A percentile compares a stretch with the other conserved stretches of the same genome.
phyloP scores from a whole-genome alignment of 1,140 invertebrate genomes.

The Calliphora vicina region DNA sequence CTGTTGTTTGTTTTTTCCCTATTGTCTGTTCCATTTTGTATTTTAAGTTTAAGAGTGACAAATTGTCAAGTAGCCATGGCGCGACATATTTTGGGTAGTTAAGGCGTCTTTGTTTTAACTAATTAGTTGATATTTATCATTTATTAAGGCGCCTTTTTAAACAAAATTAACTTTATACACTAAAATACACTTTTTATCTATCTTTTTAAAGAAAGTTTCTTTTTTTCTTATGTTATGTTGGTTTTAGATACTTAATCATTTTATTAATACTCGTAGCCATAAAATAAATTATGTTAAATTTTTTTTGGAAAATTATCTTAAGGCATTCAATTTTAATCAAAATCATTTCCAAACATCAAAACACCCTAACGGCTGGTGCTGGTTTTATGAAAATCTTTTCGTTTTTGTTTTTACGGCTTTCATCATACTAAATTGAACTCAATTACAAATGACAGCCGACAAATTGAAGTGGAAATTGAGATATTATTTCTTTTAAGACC shows the following conservation, averaged over 20 bases:
- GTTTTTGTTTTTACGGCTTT: conserved; percentile 3
- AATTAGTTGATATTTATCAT: conserved; percentile 33
- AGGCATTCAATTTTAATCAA: not conserved
- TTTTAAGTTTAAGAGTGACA: not conserved
- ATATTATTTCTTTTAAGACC: conserved; percentile 48
- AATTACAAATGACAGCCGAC: conserved; percentile 62
- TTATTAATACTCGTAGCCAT: not conserved
- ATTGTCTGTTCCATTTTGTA: not conserved
- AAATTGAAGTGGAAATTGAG: conserved; percentile 63
- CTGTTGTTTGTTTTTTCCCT: not conserved
- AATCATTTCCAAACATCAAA: not conserved
- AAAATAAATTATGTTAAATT: conserved; percentile 2
- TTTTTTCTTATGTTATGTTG: not conserved
- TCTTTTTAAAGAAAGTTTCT: not conserved
- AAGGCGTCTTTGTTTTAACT: conserved; percentile 33
- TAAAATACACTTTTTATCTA: too few species aligned
- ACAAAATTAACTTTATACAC: not conserved
- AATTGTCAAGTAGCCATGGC: conserved; percentile 34
- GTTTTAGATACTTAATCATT: not conserved
- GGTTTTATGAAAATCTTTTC: not conserved
- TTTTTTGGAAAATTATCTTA: not conserved
- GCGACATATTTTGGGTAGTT: conserved; percentile 29
- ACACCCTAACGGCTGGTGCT: not conserved
- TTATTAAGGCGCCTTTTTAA: conserved; percentile 26
- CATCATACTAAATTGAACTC: conserved; percentile 60